Evolutionary conservation across 2,888 invertebrate genomes (phyloP).

Genomic region (Rambutsinella grinnellia): DNA sequence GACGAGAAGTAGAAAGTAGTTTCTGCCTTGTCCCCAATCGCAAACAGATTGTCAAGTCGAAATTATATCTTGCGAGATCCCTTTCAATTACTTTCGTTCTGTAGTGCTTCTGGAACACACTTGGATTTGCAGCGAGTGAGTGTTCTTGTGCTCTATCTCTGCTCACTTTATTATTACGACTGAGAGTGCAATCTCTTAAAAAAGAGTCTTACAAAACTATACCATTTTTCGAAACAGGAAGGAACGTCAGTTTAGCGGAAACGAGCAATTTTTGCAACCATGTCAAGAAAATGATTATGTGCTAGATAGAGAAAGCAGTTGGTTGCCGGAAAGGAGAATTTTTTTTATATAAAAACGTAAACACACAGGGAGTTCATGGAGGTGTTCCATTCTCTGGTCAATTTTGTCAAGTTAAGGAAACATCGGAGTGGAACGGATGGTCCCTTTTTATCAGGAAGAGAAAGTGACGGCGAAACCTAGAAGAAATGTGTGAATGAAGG

Average conservation of each 20-base stretch:
- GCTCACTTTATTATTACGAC: neutral
- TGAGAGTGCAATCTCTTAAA: neutral
- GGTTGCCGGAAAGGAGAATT: neutral
- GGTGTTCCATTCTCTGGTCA: neutral
- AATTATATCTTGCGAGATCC: conserved; percentile 40
- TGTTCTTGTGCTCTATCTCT: neutral
- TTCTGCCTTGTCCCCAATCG: neutral
- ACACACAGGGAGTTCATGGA: too few relatives aligned
- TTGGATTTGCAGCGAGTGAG: neutral
- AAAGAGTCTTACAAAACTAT: neutral
- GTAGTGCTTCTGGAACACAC: neutral
- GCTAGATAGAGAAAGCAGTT: neutral
- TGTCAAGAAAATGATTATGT: conserved; percentile 7
- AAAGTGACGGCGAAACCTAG: too few relatives aligned
- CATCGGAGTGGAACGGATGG: neutral
- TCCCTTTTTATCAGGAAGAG: neutral
- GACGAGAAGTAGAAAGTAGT: conserved; percentile 31
- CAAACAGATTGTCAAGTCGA: conserved; percentile 29
- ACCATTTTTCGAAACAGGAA: conserved; percentile 6
- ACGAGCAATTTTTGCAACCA: conserved; percentile 35
- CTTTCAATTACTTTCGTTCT: conserved; percentile 33
- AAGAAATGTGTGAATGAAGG: neutral
- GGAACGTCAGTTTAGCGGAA: conserved; percentile 32
- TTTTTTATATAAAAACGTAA: neutral
- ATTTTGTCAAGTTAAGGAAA: neutral